phyloP scores from a whole-genome alignment of 2,888 invertebrate genomes.

The Lymantria dispar region DNA sequence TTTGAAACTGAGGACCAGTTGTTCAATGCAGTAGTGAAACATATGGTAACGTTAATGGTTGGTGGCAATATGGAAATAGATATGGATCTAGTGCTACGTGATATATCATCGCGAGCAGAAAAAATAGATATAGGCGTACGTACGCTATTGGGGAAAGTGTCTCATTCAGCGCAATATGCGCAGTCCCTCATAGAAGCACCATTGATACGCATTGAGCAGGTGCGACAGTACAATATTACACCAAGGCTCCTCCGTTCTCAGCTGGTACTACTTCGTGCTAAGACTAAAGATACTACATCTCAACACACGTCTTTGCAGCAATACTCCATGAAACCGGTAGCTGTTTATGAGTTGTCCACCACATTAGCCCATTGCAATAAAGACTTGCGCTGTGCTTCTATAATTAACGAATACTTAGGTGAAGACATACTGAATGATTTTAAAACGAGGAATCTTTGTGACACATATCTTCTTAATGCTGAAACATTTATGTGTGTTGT shows the following conservation, averaged over 20 bases:
- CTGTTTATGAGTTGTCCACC: conserved; percentile 31
- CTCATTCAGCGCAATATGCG: conserved; percentile 43
- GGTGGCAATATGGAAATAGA: conserved; percentile 21
- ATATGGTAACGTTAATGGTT: conserved; percentile 42
- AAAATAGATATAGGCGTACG: conserved; percentile 30
- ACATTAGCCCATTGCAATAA: conserved; percentile 29
- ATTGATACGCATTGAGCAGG: conserved; percentile 33
- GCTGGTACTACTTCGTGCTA: conserved; percentile 29
- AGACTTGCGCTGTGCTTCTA: conserved; percentile 36
- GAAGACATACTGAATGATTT: conserved; percentile 30
- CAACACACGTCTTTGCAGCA: background rate
- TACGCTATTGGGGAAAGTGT: conserved; percentile 26
- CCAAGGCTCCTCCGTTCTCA: conserved; percentile 33
- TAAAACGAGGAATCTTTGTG: conserved; percentile 40
- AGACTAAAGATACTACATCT: conserved; percentile 23
- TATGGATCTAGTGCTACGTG: conserved; percentile 7
- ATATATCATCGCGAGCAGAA: conserved; percentile 32
- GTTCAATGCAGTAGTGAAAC: conserved; percentile 36
- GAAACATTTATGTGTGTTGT: background rate
- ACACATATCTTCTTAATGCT: conserved; percentile 16
- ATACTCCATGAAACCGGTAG: conserved; percentile 13
- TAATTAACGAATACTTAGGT: conserved; percentile 42
- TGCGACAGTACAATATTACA: conserved; percentile 18
- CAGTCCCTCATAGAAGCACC: conserved; percentile 40
- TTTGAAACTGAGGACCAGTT: conserved; percentile 28